Base-by-base conservation (phyloP, 2,888 invertebrate species). In the Drosophila lacicola region DNA sequence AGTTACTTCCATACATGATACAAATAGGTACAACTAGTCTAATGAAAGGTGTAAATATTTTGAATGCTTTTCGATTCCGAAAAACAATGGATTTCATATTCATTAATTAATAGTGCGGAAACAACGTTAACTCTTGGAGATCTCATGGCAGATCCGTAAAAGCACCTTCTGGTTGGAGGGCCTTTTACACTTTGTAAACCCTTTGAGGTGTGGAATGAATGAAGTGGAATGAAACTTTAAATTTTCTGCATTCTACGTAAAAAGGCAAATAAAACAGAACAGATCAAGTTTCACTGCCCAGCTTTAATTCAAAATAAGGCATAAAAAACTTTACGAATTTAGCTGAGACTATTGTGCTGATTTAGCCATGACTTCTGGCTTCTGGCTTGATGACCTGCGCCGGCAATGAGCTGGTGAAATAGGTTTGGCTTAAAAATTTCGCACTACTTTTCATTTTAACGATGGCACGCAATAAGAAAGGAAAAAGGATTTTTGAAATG, bases 361-460 rank as follows among this genome's bases (percentile, higher is more conserved):
- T 41, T 47, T 47, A 42, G 49, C 10, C 37, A 13, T 33, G 41
- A 51, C 34, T 44, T 5, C 19, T 14, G 14, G 21, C 39, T 29
- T 29, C 61, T 19, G 54, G 50, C 65, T 58, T 64, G 66, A 70
- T 73, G 67, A 70, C 61, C 66, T 54, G 25, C 39, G 39, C 19
- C 39, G 34, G 36, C 54, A 57, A 47, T 53, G 51, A 60, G 65
- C 61, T 74, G 80, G 78, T 82, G 82, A 80, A 80, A 83, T 77
- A 74, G 80, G 79, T 81, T 81, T 49, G 19, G 50, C 56, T 67
- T 72, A 69, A 81, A 84, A 74, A 79, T 81, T 79, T 80, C 64
- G 68, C 74, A 77, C 79, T 66, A 79, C 69, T 84, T 82, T 80
- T 77, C 77, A 49, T 67, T 80, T 82, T 29, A 56, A 80, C 70